Evolutionary conservation across 2,888 invertebrate genomes (phyloP), one percentile per base, ranked within the genome.

Genomic region (Eurytoma californica): DNA sequence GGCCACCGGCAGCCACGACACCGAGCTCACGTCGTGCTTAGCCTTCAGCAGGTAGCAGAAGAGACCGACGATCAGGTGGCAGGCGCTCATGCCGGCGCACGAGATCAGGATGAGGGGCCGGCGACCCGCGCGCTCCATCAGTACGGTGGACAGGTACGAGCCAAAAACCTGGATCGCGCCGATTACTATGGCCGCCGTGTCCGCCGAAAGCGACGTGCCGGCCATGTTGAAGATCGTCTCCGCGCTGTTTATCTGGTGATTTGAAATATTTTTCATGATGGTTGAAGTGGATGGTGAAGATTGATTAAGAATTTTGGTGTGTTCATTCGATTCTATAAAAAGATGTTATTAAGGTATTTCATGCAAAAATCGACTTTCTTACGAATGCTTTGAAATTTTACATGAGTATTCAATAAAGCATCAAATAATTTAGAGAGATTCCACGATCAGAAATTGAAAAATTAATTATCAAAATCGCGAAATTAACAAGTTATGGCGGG

Each of bases 81-180:
- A 88, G 0, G 87, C 0, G 3, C 82, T 82, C 90, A 90, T 90
- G 3, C 90, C 85, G 0, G 85, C 47, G 20, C 91, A 91, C 0
- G 92, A 92, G 55, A 90, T 83, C 4, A 92, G 84, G 9, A 93
- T 85, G 14, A 93, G 86, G 9, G 86, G 83, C 67, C 93, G 90
- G 84, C 95, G 91, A 0, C 95, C 95, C 68, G 92, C 92, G 65
- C 90, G 91, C 83, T 95, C 95, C 84, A 93, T 91, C 0, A 93
- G 82, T 0, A 90, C 68, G 0, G 91, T 90, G 0, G 92, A 91
- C 0, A 91, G 77, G 28, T 90, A 84, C 14, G 92, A 90, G 0
- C 93, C 93, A 3, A 87, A 58, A 0, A 93, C 87, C 79, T 94
- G 92, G 0, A 94, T 91, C 0, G 90, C 83, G 0, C 93, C 94